Conservation (phyloP, 37 sponge, comb jelly and placozoan species). For the Haliclona indistincta region DNA sequence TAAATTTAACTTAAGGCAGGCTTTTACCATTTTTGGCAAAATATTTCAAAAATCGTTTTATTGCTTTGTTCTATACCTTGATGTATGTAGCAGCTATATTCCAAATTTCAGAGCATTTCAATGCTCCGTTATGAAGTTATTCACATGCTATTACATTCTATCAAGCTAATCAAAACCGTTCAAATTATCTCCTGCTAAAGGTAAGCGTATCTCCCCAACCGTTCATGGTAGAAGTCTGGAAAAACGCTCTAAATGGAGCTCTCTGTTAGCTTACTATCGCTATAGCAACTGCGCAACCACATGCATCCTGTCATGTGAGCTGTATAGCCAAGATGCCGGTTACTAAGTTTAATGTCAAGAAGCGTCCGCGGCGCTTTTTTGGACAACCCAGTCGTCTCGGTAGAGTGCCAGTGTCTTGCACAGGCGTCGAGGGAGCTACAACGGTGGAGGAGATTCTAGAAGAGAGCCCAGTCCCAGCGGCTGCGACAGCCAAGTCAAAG, state of each 20-base stretch:
- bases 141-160: constrained; percentile 1
- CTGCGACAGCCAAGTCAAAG: constrained; percentile 22
- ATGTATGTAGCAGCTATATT: constrained; percentile 5
- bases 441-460: neutral
- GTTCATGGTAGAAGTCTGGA: neutral
- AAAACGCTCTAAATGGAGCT: neutral
- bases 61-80: too few species aligned
- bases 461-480: constrained; percentile 21
- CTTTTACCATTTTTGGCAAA: too few species aligned
- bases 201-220: constrained; percentile 1
- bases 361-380: neutral
- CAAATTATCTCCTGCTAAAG: neutral
- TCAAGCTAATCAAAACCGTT: neutral
- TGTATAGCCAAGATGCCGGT: neutral
- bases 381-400: neutral
- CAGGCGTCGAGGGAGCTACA: neutral
- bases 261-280: neutral
- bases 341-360: neutral
- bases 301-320: neutral
- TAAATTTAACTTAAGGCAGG: too few species aligned
- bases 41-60: too few species aligned
- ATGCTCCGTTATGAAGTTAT: constrained; percentile 21
- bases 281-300: neutral
- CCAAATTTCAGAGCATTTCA: constrained; percentile 23
- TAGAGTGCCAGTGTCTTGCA: neutral